These are phyloP conservation scores for Suricata suricatta DNA, from an alignment of 2,113 vertebrate species.

Conservation along the genomic window DNA sequence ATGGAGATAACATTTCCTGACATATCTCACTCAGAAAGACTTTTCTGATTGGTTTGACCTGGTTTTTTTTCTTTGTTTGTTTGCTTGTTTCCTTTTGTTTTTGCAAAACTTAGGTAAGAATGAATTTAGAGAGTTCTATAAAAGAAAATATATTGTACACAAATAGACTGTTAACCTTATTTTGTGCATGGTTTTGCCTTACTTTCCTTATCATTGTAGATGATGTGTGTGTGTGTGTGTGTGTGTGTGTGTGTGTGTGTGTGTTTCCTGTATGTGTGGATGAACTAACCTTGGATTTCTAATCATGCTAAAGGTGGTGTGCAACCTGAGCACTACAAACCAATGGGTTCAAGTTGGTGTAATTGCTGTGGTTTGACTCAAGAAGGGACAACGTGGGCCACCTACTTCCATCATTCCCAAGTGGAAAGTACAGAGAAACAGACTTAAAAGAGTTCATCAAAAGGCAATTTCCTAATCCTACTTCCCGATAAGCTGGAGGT, in stretches of 20 bases:
- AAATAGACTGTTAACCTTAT: neutral
- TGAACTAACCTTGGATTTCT: neutral
- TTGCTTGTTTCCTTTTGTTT: neutral
- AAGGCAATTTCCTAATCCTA: neutral
- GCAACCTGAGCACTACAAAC: neutral
- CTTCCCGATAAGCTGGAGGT: neutral
- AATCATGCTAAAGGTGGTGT: neutral
- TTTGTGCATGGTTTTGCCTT: neutral
- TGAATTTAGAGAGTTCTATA: neutral
- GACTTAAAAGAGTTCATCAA: neutral
- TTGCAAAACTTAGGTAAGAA: neutral
- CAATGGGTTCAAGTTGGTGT: neutral
- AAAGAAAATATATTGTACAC: neutral
- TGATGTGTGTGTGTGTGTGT: neutral
- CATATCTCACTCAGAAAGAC: neutral
- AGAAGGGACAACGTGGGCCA: neutral
- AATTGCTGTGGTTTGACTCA: neutral
- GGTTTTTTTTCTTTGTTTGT: neutral
- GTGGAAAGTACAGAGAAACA: neutral
- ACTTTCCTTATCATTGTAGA: neutral
- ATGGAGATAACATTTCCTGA: neutral
- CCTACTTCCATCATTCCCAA: neutral
- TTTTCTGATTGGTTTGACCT: neutral
- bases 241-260: neutral
- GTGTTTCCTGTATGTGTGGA: neutral